These are phyloP conservation scores for Oxystoma pomonae DNA, from an alignment of 2,888 invertebrate genomes.

Conservation along the genomic window DNA sequence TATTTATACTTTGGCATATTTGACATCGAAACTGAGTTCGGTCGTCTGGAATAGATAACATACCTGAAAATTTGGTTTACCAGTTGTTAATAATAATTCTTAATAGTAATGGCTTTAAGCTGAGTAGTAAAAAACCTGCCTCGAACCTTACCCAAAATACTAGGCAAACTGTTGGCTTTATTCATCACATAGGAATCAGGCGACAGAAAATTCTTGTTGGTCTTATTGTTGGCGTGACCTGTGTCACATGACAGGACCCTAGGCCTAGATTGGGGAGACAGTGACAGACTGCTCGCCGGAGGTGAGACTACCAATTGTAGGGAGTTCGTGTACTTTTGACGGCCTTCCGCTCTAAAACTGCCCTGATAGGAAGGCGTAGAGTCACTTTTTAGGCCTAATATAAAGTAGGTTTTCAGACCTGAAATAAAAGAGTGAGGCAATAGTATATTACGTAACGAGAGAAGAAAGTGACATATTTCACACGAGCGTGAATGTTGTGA, in stretches of 20 bases:
- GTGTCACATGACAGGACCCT: constrained; percentile 46
- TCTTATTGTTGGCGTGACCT: constrained; percentile 34
- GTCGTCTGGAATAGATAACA: too few species aligned
- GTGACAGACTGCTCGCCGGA: constrained; percentile 46
- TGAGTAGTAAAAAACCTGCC: too few species aligned
- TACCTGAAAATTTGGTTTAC: not conserved
- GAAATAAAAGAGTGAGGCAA: too few species aligned
- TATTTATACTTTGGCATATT: not conserved
- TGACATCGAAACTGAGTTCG: too few species aligned
- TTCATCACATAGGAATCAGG: constrained; percentile 56
- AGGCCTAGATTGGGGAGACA: constrained; percentile 43
- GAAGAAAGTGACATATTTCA: too few species aligned
- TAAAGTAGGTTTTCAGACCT: constrained; percentile 86
- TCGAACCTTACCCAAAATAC: constrained; percentile 57
- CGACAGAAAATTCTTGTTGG: constrained; percentile 55
- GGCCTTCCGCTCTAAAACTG: constrained; percentile 40
- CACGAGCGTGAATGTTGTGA: too few species aligned
- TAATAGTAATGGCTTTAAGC: not conserved
- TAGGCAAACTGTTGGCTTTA: constrained; percentile 76
- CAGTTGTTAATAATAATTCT: not conserved
- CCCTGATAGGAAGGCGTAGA: constrained; percentile 43
- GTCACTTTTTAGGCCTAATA: constrained; percentile 67
- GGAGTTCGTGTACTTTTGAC: constrained; percentile 45
- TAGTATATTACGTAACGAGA: too few species aligned
- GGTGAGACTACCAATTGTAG: constrained; percentile 61